Evolutionary conservation across 2,888 invertebrate species (phyloP), one percentile per base, ranked within the genome.

Genomic region (Amblyjoppa proteus): DNA sequence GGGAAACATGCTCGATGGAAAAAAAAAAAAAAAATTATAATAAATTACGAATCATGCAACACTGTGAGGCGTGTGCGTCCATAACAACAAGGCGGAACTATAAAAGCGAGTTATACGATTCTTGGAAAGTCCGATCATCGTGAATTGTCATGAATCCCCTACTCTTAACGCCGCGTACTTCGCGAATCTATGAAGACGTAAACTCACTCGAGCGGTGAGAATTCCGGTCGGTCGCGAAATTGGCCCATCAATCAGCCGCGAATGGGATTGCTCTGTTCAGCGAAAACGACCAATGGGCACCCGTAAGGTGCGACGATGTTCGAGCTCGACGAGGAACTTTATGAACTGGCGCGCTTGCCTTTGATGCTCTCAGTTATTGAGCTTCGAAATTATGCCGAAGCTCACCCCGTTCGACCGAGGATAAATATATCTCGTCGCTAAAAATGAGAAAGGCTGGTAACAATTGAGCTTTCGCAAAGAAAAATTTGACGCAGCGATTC

Each of bases 181-280:
- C 25, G 34, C 25, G 34, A 16, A 25, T 64, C n/a, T 70, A 79
- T 64, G 31, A 25, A 45, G 49, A 45, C 61, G 41, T 58, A 45
- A 7, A 58, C 58, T 5, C 25, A 58, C 58, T 5, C 25, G 9
- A 9, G 7, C 2, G 11, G 4, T 13, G 58, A 20, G 58, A 58
- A 11, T 28, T 28, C 2, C 25, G 20, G 56, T 25, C n/a, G 9
- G 20, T 9, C 20, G 56, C 56, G 25, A n/a, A 20, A 20, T 20
- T 56, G n/a, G 11, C 25, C 56, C 25, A 2, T 25, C 7, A 56
- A 56, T 56, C 56, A 2, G 56, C 25, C 0, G 3, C 28, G 25
- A 58, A 58, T 58, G 11, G 13, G 11, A 58, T 58, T 11, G 25
- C 58, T 58, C 13, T 3, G 4, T 58, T 58, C 11, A 11, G 4